A percentile compares a stretch with the other conserved stretches of the same genome.
These are phyloP conservation scores for Papilio aristodemus DNA, from an alignment of 1,140 invertebrate genomes.

Conservation along the genomic window DNA sequence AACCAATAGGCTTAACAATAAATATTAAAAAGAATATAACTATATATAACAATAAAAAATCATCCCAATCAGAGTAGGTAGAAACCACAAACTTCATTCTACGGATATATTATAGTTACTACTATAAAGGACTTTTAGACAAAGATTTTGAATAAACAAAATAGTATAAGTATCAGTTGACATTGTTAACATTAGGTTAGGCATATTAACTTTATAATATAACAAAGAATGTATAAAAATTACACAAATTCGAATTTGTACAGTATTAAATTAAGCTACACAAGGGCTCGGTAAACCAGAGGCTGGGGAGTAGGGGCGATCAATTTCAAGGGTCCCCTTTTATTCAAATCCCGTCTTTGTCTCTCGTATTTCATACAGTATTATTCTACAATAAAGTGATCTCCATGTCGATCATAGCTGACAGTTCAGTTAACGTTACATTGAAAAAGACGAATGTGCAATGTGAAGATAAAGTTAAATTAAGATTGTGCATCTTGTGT, in stretches of 20 bases:
- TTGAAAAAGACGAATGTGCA: not conserved
- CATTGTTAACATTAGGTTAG: too few relatives aligned
- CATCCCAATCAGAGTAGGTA: too few relatives aligned
- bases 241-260: slow-evolving; percentile 71
- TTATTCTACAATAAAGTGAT: slow-evolving; percentile 58
- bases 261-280: slow-evolving; percentile 62
- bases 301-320: slow-evolving; percentile 71
- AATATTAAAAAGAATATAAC: too few relatives aligned
- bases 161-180: too few relatives aligned
- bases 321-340: slow-evolving; percentile 77
- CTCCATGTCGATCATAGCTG: slow-evolving; percentile 25
- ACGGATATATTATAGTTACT: too few relatives aligned
- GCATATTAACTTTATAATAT: not conserved
- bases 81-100: too few relatives aligned
- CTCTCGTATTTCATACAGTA: slow-evolving; percentile 70
- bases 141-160: too few relatives aligned
- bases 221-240: slow-evolving; percentile 2
- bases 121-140: too few relatives aligned
- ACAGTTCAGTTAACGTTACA: slow-evolving; percentile 12
- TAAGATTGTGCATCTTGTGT: not conserved
- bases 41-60: too few relatives aligned
- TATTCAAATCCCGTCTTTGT: slow-evolving; percentile 78
- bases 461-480: slow-evolving; percentile 6
- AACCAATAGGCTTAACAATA: not conserved
- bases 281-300: slow-evolving; percentile 70